A percentile compares a stretch with the other conserved stretches of the same genome.
These are phyloP conservation scores for Xanthia togata DNA, from an alignment of 2,888 invertebrate genomes.

Conservation along the genomic window DNA sequence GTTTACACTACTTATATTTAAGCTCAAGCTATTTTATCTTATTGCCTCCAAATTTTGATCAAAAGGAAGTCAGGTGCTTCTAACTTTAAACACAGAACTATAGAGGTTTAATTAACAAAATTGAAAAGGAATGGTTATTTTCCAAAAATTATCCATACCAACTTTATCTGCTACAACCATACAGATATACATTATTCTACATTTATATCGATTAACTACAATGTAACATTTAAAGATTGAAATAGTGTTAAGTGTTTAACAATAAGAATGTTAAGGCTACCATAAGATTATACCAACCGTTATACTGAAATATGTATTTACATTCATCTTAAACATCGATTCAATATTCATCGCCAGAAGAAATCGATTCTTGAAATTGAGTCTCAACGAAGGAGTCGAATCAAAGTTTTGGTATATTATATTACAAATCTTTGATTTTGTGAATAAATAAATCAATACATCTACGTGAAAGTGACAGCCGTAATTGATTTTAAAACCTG, in stretches of 20 bases:
- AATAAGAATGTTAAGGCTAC: constrained; percentile 46
- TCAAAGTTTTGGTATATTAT: background rate
- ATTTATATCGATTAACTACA: constrained; percentile 55
- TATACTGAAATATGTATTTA: constrained; percentile 23
- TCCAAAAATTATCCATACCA: background rate
- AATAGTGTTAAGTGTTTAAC: constrained; percentile 60
- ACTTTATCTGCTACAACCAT: constrained; percentile 41
- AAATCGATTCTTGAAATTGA: background rate
- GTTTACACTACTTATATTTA: constrained; percentile 7
- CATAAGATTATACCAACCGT: constrained; percentile 12
- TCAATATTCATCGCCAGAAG: background rate
- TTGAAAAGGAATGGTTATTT: constrained; percentile 1
- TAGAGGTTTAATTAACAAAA: background rate
- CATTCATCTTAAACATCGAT: constrained; percentile 3
- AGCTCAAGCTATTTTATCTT: constrained; percentile 5
- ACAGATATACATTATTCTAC: constrained; percentile 36
- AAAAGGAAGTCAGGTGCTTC: background rate
- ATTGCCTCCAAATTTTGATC: background rate
- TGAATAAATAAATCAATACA: too few species aligned
- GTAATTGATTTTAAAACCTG: background rate
- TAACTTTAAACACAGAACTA: background rate
- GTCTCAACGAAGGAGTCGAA: background rate
- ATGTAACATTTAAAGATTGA: constrained; percentile 58
- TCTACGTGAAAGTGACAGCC: background rate
- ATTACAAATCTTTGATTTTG: too few species aligned